Conservation (phyloP, 2,113 vertebrate genomes). For the Drymodes brunneopygia region DNA sequence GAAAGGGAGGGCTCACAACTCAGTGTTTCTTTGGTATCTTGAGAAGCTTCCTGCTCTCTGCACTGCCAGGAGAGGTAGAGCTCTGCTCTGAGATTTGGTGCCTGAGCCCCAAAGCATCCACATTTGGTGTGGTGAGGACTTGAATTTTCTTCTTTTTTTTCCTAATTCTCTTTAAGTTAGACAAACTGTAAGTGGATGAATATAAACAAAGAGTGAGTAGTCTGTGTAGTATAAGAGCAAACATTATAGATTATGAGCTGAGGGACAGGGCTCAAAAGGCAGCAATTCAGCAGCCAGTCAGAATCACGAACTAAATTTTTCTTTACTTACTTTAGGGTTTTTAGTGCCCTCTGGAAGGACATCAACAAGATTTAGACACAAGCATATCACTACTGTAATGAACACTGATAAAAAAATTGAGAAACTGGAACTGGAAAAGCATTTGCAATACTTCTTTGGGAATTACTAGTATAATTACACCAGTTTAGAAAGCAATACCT, state of each 20-base stretch:
- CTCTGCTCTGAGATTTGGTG: background rate
- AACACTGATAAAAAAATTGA: slow-evolving; percentile 14
- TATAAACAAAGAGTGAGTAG: background rate
- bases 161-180: background rate
- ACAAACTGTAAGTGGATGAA: background rate
- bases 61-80: background rate
- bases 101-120: background rate
- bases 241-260: background rate
- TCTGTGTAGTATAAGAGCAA: background rate
- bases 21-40: background rate
- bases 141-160: background rate
- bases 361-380: slow-evolving; percentile 51
- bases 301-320: slow-evolving; percentile 14
- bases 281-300: background rate
- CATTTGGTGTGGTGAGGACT: background rate
- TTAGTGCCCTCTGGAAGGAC: slow-evolving; percentile 53
- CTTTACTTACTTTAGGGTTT: slow-evolving; percentile 20
- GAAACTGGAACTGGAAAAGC: slow-evolving; percentile 11
- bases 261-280: background rate
- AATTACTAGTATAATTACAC: slow-evolving; percentile 32
- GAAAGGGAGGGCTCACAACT: background rate
- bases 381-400: slow-evolving; percentile 20
- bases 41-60: background rate
- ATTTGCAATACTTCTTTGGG: slow-evolving; percentile 22
- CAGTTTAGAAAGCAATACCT: slow-evolving; percentile 44